phyloP scores from a whole-genome alignment of 2,113 vertebrate species.

The Megaptera novaeangliae region DNA sequence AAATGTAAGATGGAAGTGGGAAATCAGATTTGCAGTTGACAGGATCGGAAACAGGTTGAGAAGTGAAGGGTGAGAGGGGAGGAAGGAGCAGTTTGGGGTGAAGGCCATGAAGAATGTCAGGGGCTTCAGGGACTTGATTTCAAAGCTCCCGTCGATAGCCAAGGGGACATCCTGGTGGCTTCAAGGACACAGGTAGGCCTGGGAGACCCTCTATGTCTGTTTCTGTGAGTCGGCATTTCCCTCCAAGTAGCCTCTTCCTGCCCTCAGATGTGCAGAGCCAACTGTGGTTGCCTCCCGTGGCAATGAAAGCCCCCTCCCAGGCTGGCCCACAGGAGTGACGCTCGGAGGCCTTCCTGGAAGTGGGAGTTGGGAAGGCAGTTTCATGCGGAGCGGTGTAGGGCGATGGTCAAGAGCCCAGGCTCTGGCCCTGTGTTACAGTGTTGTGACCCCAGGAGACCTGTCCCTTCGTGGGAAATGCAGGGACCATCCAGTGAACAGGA shows the following conservation, averaged over 20 bases:
- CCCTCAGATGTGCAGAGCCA: neutral
- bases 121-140: neutral
- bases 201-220: neutral
- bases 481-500: neutral
- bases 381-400: neutral
- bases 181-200: neutral
- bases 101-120: neutral
- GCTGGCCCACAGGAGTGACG: neutral
- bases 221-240: neutral
- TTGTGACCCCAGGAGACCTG: neutral
- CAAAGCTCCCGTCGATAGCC: neutral
- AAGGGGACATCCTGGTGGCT: neutral
- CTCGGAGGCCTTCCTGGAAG: neutral
- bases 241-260: neutral
- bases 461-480: neutral
- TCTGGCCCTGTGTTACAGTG: neutral
- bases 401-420: neutral
- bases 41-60: no score
- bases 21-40: no score
- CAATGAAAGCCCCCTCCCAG: neutral
- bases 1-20: neutral
- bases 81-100: neutral
- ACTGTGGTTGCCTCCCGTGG: neutral
- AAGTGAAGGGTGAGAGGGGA: no score
- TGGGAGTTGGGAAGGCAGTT: neutral